Evolutionary conservation across 1,140 invertebrate genomes (phyloP), one percentile per base, ranked within the genome.

Genomic region (Belonocnema kinseyi): DNA sequence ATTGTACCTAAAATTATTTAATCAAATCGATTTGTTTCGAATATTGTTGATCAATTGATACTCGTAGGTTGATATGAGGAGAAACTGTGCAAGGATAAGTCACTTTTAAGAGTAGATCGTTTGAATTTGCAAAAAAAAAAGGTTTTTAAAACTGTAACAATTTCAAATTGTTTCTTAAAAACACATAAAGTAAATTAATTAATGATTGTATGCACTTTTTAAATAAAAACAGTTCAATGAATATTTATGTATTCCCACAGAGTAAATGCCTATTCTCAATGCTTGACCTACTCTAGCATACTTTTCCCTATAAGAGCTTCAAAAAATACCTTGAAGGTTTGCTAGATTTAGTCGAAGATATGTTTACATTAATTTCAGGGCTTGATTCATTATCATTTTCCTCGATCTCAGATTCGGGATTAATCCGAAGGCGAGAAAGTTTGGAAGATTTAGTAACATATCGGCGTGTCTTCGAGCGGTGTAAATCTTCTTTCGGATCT

Each of bases 1-100:
- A 82, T 91, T 89, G 53, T 89, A 91, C 73, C 88, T 88, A 54
- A 56, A 88, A 85, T 13, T 51, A 72, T 73, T 72, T 52, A 26
- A 75, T 52, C 50, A 26, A 72, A n/a, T 33, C 17, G 12, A 54
- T 50, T 54, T 54, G 10, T 61, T 10, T n/a, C 8, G 53, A 21
- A 54, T 53, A 14, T 58, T 19, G 14, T 52, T 51, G 17, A 50
- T 71, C 33, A 19, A 71, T 76, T 12, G 56, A 50, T 19, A 13
- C 54, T 53, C 17, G 6, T 17, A 11, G 6, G n/a, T 72, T 17
- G 11, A 46, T 4, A 72, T 40, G 3, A 33, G 26, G 26, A 33
- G 26, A 3, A 33, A 33, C 2, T 33, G 5, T 26, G 26, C 26
- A 33, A 33, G 26, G 5, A 5, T 33, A 33, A 26, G 21, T 26